These are phyloP conservation scores for Apeira syringaria DNA, from an alignment of 2,888 invertebrate species.

Conservation along the genomic window DNA sequence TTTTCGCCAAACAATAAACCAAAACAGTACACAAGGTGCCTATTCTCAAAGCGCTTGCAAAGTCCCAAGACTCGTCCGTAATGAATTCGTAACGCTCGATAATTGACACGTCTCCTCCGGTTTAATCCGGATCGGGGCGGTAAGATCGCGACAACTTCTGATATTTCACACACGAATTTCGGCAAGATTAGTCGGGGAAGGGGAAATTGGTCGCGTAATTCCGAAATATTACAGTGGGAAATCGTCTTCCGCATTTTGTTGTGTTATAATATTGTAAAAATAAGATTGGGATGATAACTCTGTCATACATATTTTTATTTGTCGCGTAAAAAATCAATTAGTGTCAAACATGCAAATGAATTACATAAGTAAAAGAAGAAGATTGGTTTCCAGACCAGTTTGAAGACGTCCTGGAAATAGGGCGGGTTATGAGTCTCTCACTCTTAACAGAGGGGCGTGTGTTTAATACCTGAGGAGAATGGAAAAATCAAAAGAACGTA, in stretches of 20 bases:
- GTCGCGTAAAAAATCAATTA: constrained; percentile 7
- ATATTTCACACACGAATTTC: constrained; percentile 67
- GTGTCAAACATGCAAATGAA: too few species aligned
- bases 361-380: too few species aligned
- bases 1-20: constrained; percentile 1
- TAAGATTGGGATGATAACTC: constrained; percentile 13
- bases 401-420: too few species aligned
- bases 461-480: too few species aligned
- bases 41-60: constrained; percentile 25
- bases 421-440: too few species aligned
- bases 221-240: constrained; percentile 19
- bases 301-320: constrained; percentile 5
- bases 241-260: constrained; percentile 15
- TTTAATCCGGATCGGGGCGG: constrained; percentile 50
- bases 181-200: constrained; percentile 27
- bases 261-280: constrained; percentile 11
- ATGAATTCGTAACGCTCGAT: constrained; percentile 58
- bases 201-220: constrained; percentile 39
- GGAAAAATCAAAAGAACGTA: too few species aligned
- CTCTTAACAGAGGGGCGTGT: too few species aligned
- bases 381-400: too few species aligned
- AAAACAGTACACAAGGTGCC: constrained; percentile 13
- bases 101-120: constrained; percentile 62
- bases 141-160: constrained; percentile 60
- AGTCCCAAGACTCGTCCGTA: constrained; percentile 28